Evolutionary conservation across 1,140 invertebrate genomes (phyloP).

Genomic region (Calycopis cecrops): DNA sequence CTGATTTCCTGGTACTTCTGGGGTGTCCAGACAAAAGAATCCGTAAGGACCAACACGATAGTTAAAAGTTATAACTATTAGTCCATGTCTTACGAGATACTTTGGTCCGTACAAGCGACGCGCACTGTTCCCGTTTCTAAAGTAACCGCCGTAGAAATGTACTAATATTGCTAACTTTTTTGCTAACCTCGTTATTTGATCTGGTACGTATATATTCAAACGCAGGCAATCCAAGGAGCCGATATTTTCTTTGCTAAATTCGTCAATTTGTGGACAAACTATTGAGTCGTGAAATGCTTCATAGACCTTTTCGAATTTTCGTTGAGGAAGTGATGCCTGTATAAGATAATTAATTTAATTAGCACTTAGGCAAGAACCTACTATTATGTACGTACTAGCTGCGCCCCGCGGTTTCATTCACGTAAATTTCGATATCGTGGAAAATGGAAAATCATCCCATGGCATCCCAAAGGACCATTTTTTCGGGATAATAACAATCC

Average conservation of each 20-base stretch:
- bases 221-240: constrained; percentile 37
- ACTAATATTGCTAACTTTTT: constrained; percentile 78
- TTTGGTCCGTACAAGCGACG: constrained; percentile 53
- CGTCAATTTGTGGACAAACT: constrained; percentile 28
- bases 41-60: constrained; percentile 79
- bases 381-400: background rate
- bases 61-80: constrained; percentile 78
- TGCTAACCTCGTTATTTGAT: constrained; percentile 22
- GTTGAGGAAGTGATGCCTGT: constrained; percentile 25
- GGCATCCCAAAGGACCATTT: no score
- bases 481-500: no score
- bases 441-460: no score
- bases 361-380: background rate
- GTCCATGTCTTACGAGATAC: constrained; percentile 72
- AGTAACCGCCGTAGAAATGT: constrained; percentile 83
- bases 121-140: constrained; percentile 70
- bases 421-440: no score
- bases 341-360: constrained; percentile 4
- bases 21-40: constrained; percentile 80
- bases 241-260: constrained; percentile 10
- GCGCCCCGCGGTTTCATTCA: no score
- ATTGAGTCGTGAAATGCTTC: constrained; percentile 25
- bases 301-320: constrained; percentile 22
- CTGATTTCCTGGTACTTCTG: constrained; percentile 81
- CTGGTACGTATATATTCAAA: constrained; percentile 48